Evolutionary conservation across 1,140 invertebrate genomes (phyloP), one percentile per base, ranked within the genome.

Genomic region (Drosophila kurseongensis): DNA sequence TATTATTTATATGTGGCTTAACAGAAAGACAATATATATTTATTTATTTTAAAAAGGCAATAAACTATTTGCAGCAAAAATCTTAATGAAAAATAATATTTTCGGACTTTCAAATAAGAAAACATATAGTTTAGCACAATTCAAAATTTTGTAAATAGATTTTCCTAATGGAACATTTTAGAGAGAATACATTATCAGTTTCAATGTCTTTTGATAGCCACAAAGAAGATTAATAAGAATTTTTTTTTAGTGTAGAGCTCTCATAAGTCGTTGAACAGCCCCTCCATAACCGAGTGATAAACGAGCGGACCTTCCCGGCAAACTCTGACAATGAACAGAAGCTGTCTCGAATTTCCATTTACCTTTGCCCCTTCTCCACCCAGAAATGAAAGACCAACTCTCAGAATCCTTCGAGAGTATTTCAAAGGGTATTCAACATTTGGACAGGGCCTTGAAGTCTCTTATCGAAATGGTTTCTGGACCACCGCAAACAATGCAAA

Each of bases 401-500:
- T 41, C 14, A 8, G 41, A 8, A 45, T 32, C 44, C 57, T 59
- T 48, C 44, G 66, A 58, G 36, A 23, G 52, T 18, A 40, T 48
- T 71, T 56, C 42, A 41, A 74, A 56, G 72, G 69, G 69, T 51
- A 75, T 74, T 56, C 69, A 27, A 23, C 47, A 50, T 23, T 65
- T 75, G 71, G 59, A 65, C 60, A 56, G 42, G 57, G 27, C n/a
- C 58, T 9, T 9, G 45, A 41, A 16, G 41, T 73, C 63, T 68
- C 57, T 77, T 77, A 76, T 77, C 75, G 75, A 76, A 69, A 76
- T 69, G 73, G 52, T 75, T 75, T 74, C 61, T 74, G 68, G 68
- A 73, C 40, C 63, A 69, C 83, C 78, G 62, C 83, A 86, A 86
- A 88, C 82, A 86, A 88, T 86, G 75, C 67, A 86, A 86, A 88